Evolutionary conservation across 1,140 invertebrate species (phyloP).

Genomic region (Antheraea pernyi): DNA sequence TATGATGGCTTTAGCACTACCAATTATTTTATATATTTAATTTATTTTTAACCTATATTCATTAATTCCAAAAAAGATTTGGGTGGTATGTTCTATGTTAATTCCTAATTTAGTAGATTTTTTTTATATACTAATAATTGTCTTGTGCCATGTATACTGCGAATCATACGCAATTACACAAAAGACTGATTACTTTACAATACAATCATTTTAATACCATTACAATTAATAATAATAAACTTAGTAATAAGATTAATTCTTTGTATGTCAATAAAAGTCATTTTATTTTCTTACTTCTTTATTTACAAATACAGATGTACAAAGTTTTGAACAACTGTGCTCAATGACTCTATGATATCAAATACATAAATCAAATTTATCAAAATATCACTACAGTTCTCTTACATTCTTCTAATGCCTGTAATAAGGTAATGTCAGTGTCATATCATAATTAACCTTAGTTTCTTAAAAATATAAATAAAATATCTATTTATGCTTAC

Average conservation of each 20-base stretch:
- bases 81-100: background rate
- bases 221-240: background rate
- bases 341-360: background rate
- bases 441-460: background rate
- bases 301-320: conserved; percentile 6
- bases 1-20: background rate
- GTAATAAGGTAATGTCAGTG: background rate
- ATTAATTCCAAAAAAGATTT: background rate
- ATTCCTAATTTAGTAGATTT: background rate
- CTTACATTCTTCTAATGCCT: background rate
- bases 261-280: background rate
- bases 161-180: background rate
- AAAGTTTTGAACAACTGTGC: conserved; percentile 6
- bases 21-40: background rate
- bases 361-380: background rate
- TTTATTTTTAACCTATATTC: background rate
- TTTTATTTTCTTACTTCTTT: background rate
- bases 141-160: background rate
- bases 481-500: background rate
- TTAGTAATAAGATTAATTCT: background rate
- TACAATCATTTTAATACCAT: background rate
- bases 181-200: background rate
- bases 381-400: conserved; percentile 3
- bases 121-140: background rate
- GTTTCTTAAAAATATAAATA: background rate